Evolutionary conservation across 2,888 invertebrate genomes (phyloP).

Genomic region (Mermis nigrescens): DNA sequence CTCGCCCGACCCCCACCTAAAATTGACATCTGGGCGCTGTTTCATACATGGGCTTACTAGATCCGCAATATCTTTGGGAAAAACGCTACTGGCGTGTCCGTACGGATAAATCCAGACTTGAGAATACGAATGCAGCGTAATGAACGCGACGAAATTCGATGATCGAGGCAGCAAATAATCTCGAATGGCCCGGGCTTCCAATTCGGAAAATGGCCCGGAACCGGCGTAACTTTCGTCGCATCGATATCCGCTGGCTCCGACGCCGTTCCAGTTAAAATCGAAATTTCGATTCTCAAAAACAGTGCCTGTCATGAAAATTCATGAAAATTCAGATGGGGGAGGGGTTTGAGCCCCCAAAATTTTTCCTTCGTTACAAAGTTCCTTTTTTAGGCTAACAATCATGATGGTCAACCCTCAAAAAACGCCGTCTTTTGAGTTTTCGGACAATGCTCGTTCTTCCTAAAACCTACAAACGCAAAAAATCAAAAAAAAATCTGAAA

Average conservation of each 20-base stretch:
- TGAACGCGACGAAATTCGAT: conserved; percentile 14
- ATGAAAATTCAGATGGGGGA: no score
- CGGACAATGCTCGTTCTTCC: no score
- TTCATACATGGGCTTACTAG: no score
- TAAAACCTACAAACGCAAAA: no score
- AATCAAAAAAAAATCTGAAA: no score
- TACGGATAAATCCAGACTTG: conserved; percentile 12
- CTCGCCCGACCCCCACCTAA: no score
- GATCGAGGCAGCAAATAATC: conserved; percentile 19
- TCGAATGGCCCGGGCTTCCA: conserved; percentile 26
- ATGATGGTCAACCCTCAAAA: not conserved
- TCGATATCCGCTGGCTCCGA: conserved; percentile 14
- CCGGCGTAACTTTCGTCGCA: conserved; percentile 30
- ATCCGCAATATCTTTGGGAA: conserved; percentile 27
- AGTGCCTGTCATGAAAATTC: no score
- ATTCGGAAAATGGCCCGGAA: conserved; percentile 26
- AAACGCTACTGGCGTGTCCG: conserved; percentile 17
- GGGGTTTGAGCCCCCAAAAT: no score
- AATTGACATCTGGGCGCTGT: no score
- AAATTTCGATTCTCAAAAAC: not conserved
- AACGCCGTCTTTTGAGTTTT: not conserved
- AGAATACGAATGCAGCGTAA: conserved; percentile 11
- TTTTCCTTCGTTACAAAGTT: no score
- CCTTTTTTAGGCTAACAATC: no score
- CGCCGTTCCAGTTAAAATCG: not conserved